phyloP scores from a whole-genome alignment of 2,888 invertebrate genomes.

The Arenicola marina region DNA sequence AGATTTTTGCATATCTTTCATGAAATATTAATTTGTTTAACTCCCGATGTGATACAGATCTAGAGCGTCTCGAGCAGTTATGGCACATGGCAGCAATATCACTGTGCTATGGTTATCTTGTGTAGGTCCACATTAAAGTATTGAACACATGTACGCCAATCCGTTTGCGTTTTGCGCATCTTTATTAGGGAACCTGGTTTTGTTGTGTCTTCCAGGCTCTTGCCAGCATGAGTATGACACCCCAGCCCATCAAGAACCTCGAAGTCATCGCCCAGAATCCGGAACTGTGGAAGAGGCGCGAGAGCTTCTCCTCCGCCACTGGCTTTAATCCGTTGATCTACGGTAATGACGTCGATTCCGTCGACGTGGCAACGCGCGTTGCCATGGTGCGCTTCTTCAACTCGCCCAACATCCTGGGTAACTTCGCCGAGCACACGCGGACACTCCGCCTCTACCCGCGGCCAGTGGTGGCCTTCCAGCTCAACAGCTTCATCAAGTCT shows the following conservation, averaged over 20 bases:
- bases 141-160: no score
- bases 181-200: not conserved
- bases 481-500: constrained; percentile 93
- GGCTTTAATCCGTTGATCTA: constrained; percentile 81
- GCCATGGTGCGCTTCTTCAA: constrained; percentile 99
- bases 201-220: constrained; percentile 68
- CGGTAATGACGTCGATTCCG: constrained; percentile 84
- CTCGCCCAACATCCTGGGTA: constrained; percentile 93
- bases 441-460: constrained; percentile 94
- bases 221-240: constrained; percentile 70
- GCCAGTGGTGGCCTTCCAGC: constrained; percentile 98
- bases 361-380: constrained; percentile 96
- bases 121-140: no score
- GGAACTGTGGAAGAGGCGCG: constrained; percentile 51
- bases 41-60: no score
- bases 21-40: no score
- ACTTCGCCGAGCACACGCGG: constrained; percentile 97
- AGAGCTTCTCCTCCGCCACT: constrained; percentile 48
- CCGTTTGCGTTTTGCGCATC: no score
- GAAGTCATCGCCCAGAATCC: constrained; percentile 59
- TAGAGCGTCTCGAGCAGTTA: no score
- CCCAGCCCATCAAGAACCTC: constrained; percentile 64
- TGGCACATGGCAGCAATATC: no score
- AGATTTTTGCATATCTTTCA: no score
- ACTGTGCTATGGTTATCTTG: no score